Base-by-base conservation (phyloP, 1,140 invertebrate genomes). In the Drosophila ambigua region DNA sequence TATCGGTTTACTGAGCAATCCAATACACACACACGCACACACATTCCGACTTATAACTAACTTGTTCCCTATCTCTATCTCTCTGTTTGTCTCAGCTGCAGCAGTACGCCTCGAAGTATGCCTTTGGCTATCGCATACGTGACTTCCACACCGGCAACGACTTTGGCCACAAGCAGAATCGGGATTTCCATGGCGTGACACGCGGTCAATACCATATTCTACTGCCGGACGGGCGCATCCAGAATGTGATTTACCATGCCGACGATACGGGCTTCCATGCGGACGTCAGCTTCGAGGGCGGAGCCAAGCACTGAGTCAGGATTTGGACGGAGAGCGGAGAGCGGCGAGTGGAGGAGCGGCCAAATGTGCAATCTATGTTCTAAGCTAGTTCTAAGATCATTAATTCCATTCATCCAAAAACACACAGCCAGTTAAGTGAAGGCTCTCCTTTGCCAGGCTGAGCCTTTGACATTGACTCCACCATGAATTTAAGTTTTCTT, bases 221-320 rank as follows among this genome's bases (percentile, higher is more conserved):
- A n/a, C 91, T 97, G 31, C 96, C 96, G 2, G 96, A 96, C 92
- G 96, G 96, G 28, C 93, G 96, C 64, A 92, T 95, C 72, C 96
- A 97, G 92, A 94, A 94, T 61, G 96, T 97, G 26, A 93, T 94
- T 50, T 97, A 97, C 92, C 95, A 94, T 61, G 96, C 95, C 0
- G 96, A 96, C 67, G 93, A 94, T 31, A 92, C 92, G 49, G 96
- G 96, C 8, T 97, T 95, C 91, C 95, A 96, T 84, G 96, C 96
- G 9, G 94, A 95, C 73, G 95, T 97, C 26, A 94, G 94, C 8
- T 97, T 91, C 44, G 90, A 91, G 46, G 74, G 59, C 52, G 89
- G 77, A 13, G 39, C 76, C 23, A 81, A 60, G 24, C 72, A 88
- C 52, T 91, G 61, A 91, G 50, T 57, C 60, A 62, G 24, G 16